Evolutionary conservation across 1,140 invertebrate genomes (phyloP), one percentile per base, ranked within the genome.

Genomic region (Hydropsyche tenuis): DNA sequence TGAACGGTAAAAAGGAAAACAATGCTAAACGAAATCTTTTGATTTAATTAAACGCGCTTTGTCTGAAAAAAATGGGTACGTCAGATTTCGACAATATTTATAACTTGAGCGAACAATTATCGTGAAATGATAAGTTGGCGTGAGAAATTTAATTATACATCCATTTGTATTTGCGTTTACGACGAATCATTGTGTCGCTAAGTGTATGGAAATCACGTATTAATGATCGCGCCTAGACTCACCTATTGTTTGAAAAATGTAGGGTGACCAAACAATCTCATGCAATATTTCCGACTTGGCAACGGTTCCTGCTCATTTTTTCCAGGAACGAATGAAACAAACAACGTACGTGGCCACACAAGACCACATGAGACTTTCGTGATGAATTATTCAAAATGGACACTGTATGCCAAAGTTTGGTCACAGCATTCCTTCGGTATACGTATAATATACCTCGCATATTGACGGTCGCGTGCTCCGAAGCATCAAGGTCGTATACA

Each of bases 401-500:
- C n/a, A n/a, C n/a, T n/a, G 30, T 37, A 37, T 37, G 3, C 9
- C 30, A 9, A 60, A 1, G 56, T 7, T 25, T 60, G 20, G 56
- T 25, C 23, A 60, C 56, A 9, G 2, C 56, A 60, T 25, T 25
- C 14, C 12, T 1, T 46, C 11, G 18, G 45, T 46, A 16, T 46
- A 46, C 16, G 2, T 16, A 46, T 46, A 12, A 46, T 46, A n/a
- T 64, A 6, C 14, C 20, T n/a, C 3, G 1, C 12, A 22, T 46
- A 51, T 51, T 27, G 45, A 51, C 1, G 7, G 11, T 70, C 20
- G 68, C 68, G 68, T 70, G 68, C 22, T 1, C 7, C 65, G 37
- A 30, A 70, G 27, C 14, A 56, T 25, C 68, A 70, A 70, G 68
- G 68, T 70, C 68, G 45, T 20, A 37, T 48, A 23, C 68, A 37